Conservation (phyloP, 1,140 invertebrate genomes). For the Drosophila melanogaster region Release_6_plus_ISO1_MT NT_037436.4:3601001-3601500, state of each 20-base stretch:
- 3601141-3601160: slow-evolving; percentile 23
- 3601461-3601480: too few species aligned
- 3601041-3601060: too few species aligned
- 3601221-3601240: slow-evolving; percentile 25
- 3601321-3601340: background rate
- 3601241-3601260: slow-evolving; percentile 16
- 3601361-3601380: too few species aligned
- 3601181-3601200: slow-evolving; percentile 12
- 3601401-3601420: too few species aligned
- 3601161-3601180: slow-evolving; percentile 2
- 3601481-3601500: too few species aligned
- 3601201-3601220: slow-evolving; percentile 7
- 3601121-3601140: background rate
- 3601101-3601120: slow-evolving; percentile 21
- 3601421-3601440: too few species aligned
- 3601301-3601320: slow-evolving; percentile 64
- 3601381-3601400: too few species aligned
- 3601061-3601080: too few species aligned
- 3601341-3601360: slow-evolving; percentile 14
- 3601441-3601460: too few species aligned
- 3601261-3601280: slow-evolving; percentile 9
- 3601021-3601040: too few species aligned
- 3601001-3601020: background rate
- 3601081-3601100: background rate
- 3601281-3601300: slow-evolving; percentile 40